Evolutionary conservation across 2,797 vertebrate genomes (phyloP).

Genomic region (Gobio occitaniae): DNA sequence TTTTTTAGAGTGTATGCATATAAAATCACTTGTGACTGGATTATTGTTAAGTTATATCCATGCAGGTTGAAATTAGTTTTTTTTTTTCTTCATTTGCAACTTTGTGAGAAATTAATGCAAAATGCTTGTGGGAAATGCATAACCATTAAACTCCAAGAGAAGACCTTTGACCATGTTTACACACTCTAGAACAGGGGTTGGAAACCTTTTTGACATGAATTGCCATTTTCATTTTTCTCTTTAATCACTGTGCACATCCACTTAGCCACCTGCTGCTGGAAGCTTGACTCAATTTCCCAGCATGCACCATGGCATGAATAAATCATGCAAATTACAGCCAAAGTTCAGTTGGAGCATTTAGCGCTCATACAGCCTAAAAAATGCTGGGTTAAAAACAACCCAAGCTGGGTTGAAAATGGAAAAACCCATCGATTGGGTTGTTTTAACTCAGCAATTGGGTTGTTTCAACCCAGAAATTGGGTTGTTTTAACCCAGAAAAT

Average conservation of each 20-base stretch:
- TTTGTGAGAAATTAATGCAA: slow-evolving; percentile 1
- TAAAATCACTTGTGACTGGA: background rate
- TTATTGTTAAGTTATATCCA: background rate
- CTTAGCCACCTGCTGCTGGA: background rate
- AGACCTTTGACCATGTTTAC: slow-evolving; percentile 23
- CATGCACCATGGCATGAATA: background rate
- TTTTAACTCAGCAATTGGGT: too few species aligned
- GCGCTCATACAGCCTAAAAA: background rate
- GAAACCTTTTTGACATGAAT: slow-evolving; percentile 9
- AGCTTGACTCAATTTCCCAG: slow-evolving; percentile 2
- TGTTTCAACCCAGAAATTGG: too few species aligned
- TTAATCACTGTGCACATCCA: slow-evolving; percentile 24
- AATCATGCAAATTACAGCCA: background rate
- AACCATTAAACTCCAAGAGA: slow-evolving; percentile 3
- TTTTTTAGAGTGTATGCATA: too few species aligned
- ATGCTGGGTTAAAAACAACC: too few species aligned
- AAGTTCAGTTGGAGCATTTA: background rate
- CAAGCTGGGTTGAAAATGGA: too few species aligned
- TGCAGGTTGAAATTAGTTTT: background rate
- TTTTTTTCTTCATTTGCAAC: background rate
- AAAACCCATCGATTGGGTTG: too few species aligned
- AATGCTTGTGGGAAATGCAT: background rate
- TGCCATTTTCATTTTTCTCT: background rate
- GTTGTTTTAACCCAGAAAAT: too few species aligned
- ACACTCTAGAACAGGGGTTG: background rate